Evolutionary conservation across 2,888 invertebrate genomes (phyloP).

Genomic region (Acrocera orbiculus): DNA sequence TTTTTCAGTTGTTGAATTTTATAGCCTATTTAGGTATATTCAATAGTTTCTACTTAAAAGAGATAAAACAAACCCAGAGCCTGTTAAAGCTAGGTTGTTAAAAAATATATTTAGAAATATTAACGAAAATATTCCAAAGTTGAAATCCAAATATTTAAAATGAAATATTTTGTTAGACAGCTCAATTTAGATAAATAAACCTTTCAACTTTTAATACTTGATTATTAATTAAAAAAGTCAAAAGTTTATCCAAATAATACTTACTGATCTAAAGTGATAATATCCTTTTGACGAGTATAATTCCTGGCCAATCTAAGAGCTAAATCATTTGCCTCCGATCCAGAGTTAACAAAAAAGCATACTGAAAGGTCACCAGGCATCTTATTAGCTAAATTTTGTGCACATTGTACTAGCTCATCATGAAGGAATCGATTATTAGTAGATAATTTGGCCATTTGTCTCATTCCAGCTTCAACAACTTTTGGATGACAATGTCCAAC

Average conservation of each 20-base stretch:
- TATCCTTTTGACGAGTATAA: conserved; percentile 74
- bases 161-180: no score
- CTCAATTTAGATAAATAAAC: no score
- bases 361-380: conserved; percentile 72
- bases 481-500: conserved; percentile 96
- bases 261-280: conserved; percentile 94
- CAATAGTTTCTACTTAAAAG: no score
- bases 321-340: conserved; percentile 96
- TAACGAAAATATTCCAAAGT: not conserved
- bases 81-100: no score
- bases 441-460: conserved; percentile 80
- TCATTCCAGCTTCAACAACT: conserved; percentile 76
- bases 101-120: not conserved
- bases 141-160: no score
- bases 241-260: conserved; percentile 28
- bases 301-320: conserved; percentile 79
- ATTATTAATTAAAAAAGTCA: no score
- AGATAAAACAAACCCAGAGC: no score
- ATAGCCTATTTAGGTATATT: no score
- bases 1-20: no score
- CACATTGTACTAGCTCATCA: conserved; percentile 85
- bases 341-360: conserved; percentile 95
- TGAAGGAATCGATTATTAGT: conserved; percentile 95
- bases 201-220: no score
- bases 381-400: conserved; percentile 61